Percentiles rank a stretch among this genome's conserved stretches.
phyloP scores from a whole-genome alignment of 2,113 vertebrate species.

The Ctenodactylus gundi region DNA sequence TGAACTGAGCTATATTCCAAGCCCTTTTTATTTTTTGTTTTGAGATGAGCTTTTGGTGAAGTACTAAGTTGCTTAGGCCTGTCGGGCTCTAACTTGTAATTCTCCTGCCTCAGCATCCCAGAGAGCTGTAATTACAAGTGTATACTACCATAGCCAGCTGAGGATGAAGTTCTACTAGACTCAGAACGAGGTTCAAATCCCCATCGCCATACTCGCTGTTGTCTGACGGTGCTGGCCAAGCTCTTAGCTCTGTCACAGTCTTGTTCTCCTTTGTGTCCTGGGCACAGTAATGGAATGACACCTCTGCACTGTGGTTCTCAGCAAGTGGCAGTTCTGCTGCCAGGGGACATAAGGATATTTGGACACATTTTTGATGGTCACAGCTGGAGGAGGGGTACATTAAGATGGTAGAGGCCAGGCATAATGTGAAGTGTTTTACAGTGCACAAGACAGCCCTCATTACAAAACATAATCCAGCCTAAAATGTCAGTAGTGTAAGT shows the following conservation, averaged over 20 bases:
- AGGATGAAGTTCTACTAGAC: not conserved
- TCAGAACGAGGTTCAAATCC: not conserved
- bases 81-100: no score
- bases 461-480: not conserved
- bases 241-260: not conserved
- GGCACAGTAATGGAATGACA: not conserved
- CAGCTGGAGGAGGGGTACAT: not conserved
- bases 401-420: not conserved
- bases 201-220: not conserved
- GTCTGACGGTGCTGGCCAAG: not conserved
- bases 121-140: no score
- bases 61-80: no score
- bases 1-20: no score
- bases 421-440: not conserved
- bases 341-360: not conserved
- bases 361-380: not conserved
- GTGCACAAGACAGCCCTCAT: not conserved
- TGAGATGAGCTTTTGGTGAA: no score
- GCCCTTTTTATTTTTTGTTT: no score
- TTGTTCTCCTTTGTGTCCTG: not conserved
- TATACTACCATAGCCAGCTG: no score
- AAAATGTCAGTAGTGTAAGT: not conserved
- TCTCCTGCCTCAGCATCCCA: no score
- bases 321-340: not conserved
- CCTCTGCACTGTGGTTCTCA: not conserved